Evolutionary conservation across 2,797 vertebrate genomes (phyloP), one percentile per base, ranked within the genome.

Genomic region (Rhinogobio ventralis): DNA sequence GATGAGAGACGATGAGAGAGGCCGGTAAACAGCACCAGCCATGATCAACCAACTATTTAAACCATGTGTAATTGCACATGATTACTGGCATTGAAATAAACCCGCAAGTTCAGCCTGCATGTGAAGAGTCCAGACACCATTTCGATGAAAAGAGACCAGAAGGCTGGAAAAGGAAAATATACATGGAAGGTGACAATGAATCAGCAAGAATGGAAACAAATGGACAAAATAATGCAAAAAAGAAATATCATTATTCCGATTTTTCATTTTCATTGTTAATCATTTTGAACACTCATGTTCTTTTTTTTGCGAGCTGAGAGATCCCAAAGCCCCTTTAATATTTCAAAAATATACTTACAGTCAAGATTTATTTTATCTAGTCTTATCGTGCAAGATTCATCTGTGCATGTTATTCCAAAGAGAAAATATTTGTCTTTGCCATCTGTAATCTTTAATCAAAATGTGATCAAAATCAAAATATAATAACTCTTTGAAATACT

Each of bases 11-110:
- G n/a, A 62, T 64, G 60, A 76, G 73, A 75, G 67, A 49, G 68
- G 53, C 25, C n/a, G 14, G 51, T 57, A 81, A 57, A 81, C 80
- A 66, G 71, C 51, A 82, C 28, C 33, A 53, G 36, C 30, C 45
- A 28, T 15, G 39, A 77, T 77, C 75, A 77, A 77, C 23, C 75
- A 68, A 79, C 77, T 49, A 66, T 68, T 77, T 42, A 68, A 68
- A 68, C 23, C 49, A 45, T 30, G 36, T 28, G 36, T 68, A 69
- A 74, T 76, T 82, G 33, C 68, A 85, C 9, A 53, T 23, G 42
- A 69, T 68, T 82, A 77, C 73, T 57, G 49, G 25, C 36, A 82
- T 25, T 62, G 14, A 71, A 60, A 69, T 46, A 42, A 46, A 64
- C 51, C 17, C 25, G 39, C 7, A 60, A 30, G 68, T 57, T 69